Percentiles rank a stretch among this genome's conserved stretches.
phyloP scores from a whole-genome alignment of 2,888 invertebrate species.

The Masnerella sp. region DNA sequence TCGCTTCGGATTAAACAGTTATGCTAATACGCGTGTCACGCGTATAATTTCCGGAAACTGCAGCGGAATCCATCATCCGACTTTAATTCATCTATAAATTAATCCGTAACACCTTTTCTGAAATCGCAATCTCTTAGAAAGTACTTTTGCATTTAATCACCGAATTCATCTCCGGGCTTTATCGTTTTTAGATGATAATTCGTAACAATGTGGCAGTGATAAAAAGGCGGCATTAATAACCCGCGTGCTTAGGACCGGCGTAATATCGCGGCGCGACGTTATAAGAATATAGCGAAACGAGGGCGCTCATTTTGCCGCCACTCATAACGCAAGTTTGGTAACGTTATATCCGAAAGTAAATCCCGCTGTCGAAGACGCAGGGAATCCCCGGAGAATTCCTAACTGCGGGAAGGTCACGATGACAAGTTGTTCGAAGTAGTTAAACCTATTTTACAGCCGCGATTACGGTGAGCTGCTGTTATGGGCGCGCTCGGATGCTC shows the following conservation, averaged over 20 bases:
- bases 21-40: no score
- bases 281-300: constrained; percentile 27
- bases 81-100: constrained; percentile 10
- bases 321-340: constrained; percentile 47
- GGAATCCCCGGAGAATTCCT: constrained; percentile 38
- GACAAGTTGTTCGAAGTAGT: constrained; percentile 52
- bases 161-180: constrained; percentile 10
- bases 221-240: constrained; percentile 34
- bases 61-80: no score
- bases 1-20: no score
- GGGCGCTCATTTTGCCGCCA: constrained; percentile 30
- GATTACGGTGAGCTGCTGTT: constrained; percentile 48
- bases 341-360: constrained; percentile 44
- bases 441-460: constrained; percentile 52
- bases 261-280: constrained; percentile 11
- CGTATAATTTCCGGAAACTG: no score
- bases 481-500: constrained; percentile 38
- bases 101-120: constrained; percentile 2
- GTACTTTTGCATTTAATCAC: constrained; percentile 12
- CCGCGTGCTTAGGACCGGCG: constrained; percentile 10
- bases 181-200: constrained; percentile 25
- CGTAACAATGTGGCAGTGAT: constrained; percentile 25
- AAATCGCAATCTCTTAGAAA: constrained; percentile 11
- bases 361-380: constrained; percentile 39
- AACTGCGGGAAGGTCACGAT: constrained; percentile 51